These are phyloP conservation scores for Amphimallon solstitiale DNA, from an alignment of 2,888 invertebrate species.

Conservation along the genomic window DNA sequence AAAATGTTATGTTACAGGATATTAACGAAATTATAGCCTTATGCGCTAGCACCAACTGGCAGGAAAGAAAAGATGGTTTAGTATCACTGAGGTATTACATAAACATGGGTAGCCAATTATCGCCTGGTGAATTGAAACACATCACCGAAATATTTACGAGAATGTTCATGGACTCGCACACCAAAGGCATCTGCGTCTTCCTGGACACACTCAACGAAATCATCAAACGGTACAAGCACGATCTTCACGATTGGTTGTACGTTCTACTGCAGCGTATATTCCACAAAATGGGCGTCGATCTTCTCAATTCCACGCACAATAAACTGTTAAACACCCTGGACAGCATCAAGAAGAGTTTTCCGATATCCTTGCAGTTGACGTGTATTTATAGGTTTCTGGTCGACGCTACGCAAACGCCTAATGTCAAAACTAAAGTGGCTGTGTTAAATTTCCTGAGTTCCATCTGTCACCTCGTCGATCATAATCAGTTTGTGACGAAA, in stretches of 20 bases:
- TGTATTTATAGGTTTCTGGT: constrained; percentile 81
- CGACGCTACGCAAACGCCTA: constrained; percentile 94
- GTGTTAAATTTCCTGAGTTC: constrained; percentile 75
- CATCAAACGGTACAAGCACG: constrained; percentile 84
- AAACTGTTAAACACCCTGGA: constrained; percentile 90
- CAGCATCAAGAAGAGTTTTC: constrained; percentile 77
- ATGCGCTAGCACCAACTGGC: constrained; percentile 92
- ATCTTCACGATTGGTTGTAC: constrained; percentile 93
- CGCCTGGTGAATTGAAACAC: constrained; percentile 78
- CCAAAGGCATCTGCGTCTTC: constrained; percentile 92
- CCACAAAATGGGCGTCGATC: constrained; percentile 86
- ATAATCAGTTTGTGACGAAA: constrained; percentile 62
- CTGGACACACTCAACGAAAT: constrained; percentile 93
- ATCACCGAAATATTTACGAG: constrained; percentile 94
- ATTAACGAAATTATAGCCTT: constrained; percentile 86
- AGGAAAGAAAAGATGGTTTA: constrained; percentile 94
- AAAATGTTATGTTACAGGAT: constrained; percentile 67
- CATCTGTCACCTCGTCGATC: constrained; percentile 74
- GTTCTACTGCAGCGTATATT: constrained; percentile 81
- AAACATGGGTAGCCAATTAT: constrained; percentile 73
- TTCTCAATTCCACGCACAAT: constrained; percentile 89
- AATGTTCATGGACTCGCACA: constrained; percentile 97
- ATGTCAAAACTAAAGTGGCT: constrained; percentile 80
- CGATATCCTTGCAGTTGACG: constrained; percentile 72
- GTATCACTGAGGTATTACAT: constrained; percentile 77